These are phyloP conservation scores for Cepaea hortensis DNA, from an alignment of 2,888 invertebrate genomes.

Conservation along the genomic window DNA sequence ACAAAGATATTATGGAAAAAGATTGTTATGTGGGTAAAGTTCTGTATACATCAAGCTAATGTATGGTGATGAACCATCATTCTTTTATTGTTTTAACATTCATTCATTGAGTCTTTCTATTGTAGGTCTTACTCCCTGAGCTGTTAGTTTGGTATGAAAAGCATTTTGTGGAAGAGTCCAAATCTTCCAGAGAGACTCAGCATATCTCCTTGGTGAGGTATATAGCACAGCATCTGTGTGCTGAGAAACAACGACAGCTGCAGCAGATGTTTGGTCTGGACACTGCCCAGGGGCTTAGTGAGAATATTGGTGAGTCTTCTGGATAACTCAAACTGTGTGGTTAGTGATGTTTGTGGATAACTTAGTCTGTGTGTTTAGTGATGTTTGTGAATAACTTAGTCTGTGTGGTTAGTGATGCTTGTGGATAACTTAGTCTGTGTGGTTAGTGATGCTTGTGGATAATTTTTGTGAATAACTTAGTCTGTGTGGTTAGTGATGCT, in stretches of 20 bases:
- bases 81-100: neutral
- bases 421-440: no score
- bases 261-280: constrained; percentile 58
- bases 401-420: no score
- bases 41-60: no score
- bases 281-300: constrained; percentile 55
- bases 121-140: constrained; percentile 66
- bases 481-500: no score
- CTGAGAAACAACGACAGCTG: constrained; percentile 56
- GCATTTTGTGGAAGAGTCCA: constrained; percentile 60
- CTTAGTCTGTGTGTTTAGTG: no score
- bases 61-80: neutral
- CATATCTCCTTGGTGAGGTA: constrained; percentile 62
- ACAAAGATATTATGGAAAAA: no score
- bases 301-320: constrained; percentile 56
- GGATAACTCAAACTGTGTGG: no score
- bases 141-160: constrained; percentile 65
- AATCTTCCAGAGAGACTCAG: constrained; percentile 52
- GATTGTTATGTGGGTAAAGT: neutral
- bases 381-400: no score
- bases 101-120: neutral
- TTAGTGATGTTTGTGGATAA: no score
- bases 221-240: constrained; percentile 58
- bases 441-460: no score
- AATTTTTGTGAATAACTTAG: no score